Conservation (phyloP, 2,113 vertebrate genomes). For the human region GRCh38 chr3:163713001-163713500, state of each 20-base stretch:
- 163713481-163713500: background rate
- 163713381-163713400: background rate
- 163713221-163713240: background rate
- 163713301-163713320: background rate
- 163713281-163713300: background rate
- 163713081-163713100: background rate
- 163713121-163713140: background rate
- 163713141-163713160: background rate
- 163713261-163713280: background rate
- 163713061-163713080: background rate
- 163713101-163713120: background rate
- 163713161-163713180: background rate
- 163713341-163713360: background rate
- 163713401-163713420: background rate
- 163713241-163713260: background rate
- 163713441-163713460: background rate
- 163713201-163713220: background rate
- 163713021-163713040: background rate
- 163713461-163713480: background rate
- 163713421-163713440: background rate
- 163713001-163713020: background rate
- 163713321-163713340: background rate
- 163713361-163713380: background rate
- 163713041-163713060: background rate
- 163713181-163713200: background rate